phyloP scores from a whole-genome alignment of 2,113 vertebrate species.

The Miniopterus natalensis region DNA sequence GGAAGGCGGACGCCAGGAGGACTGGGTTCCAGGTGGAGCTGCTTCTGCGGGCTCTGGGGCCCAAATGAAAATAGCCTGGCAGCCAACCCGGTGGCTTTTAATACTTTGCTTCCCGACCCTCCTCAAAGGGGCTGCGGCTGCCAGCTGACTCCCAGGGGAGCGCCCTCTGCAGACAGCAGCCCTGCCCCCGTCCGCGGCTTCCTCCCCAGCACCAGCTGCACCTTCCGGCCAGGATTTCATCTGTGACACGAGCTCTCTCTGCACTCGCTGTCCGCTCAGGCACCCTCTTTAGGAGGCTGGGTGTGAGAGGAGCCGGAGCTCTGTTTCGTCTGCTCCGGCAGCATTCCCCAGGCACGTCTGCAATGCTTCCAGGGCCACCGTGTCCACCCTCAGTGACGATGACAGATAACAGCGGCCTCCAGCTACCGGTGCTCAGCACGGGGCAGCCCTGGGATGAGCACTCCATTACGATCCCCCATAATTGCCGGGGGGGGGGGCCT shows the following conservation, averaged over 20 bases:
- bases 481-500: not conserved
- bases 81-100: not conserved
- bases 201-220: not conserved
- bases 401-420: accelerated
- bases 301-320: not conserved
- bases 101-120: not conserved
- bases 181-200: not conserved
- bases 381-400: not conserved
- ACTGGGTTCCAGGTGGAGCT: not conserved
- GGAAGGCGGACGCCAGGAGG: not conserved
- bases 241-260: not conserved
- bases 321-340: not conserved
- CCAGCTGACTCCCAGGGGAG: not conserved
- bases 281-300: not conserved
- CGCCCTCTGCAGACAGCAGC: not conserved
- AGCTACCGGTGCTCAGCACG: accelerated
- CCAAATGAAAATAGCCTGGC: not conserved
- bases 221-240: not conserved
- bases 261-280: too few species aligned
- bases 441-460: not conserved
- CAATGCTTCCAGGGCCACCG: accelerated
- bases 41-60: not conserved
- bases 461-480: not conserved
- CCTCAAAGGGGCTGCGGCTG: not conserved
- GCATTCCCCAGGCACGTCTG: not conserved